These are phyloP conservation scores for Oryzias javanicus DNA, from an alignment of 2,113 vertebrate species.

Conservation along the genomic window DNA sequence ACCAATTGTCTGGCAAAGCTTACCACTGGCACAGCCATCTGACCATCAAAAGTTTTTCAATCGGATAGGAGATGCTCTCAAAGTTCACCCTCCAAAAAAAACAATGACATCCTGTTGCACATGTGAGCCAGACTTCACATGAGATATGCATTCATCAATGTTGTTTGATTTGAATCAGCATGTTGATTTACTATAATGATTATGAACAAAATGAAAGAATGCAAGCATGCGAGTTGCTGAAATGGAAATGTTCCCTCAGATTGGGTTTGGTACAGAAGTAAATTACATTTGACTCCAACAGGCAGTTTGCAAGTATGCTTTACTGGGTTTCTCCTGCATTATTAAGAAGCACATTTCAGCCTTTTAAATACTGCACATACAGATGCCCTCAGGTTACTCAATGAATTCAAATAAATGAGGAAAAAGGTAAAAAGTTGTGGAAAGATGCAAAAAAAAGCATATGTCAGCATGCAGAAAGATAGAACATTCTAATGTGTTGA, in stretches of 20 bases:
- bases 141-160: too few relatives aligned
- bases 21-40: too few relatives aligned
- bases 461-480: neutral
- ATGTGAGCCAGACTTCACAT: too few relatives aligned
- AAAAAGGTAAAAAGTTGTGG: neutral
- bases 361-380: slow-evolving; percentile 13
- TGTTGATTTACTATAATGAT: too few relatives aligned
- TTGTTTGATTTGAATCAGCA: too few relatives aligned
- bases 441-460: neutral
- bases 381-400: slow-evolving; percentile 2
- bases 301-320: slow-evolving; percentile 1
- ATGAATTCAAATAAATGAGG: slow-evolving; percentile 10
- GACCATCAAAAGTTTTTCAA: too few relatives aligned
- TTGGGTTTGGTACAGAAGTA: neutral
- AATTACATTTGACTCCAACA: neutral
- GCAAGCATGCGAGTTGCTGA: neutral
- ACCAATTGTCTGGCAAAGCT: too few relatives aligned
- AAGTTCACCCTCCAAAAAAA: too few relatives aligned
- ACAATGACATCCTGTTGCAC: too few relatives aligned
- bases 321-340: slow-evolving; percentile 20
- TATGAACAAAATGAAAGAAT: too few relatives aligned
- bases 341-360: slow-evolving; percentile 24
- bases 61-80: too few relatives aligned
- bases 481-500: neutral
- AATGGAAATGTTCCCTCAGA: slow-evolving; percentile 11